Percentiles rank a stretch among this genome's conserved stretches.
These are phyloP conservation scores for Pituophis catenifer DNA, from an alignment of 2,113 vertebrate species.

Conservation along the genomic window DNA sequence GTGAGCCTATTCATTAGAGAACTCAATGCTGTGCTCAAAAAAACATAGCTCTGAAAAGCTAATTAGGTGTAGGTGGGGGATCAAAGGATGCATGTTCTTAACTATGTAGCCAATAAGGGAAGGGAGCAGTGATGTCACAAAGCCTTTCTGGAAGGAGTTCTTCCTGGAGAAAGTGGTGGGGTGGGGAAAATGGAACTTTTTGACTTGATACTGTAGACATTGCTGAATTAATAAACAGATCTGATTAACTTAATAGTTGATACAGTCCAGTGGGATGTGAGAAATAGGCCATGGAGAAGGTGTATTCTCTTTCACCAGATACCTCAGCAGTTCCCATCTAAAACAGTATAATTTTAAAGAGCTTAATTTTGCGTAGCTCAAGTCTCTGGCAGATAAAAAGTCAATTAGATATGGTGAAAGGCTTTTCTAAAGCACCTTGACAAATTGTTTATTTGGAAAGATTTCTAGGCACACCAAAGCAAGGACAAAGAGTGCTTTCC, in stretches of 20 bases:
- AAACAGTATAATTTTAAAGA: neutral
- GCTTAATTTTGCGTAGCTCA: neutral
- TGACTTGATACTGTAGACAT: too few species aligned
- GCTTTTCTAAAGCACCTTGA: neutral
- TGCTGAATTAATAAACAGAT: neutral
- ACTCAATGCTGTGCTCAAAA: neutral
- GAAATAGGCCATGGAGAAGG: neutral
- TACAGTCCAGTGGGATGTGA: neutral
- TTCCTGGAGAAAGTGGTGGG: neutral
- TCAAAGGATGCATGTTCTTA: neutral
- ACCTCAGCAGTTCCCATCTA: neutral
- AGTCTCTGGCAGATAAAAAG: neutral
- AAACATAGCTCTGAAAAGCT: neutral
- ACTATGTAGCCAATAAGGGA: neutral
- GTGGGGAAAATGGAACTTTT: too few species aligned
- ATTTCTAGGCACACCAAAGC: neutral
- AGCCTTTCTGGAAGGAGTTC: neutral
- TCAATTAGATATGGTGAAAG: neutral
- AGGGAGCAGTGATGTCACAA: neutral
- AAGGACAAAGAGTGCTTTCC: neutral
- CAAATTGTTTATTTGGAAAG: neutral
- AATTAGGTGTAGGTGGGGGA: neutral
- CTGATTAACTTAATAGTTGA: neutral
- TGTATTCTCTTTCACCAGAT: neutral
- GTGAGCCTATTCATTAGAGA: neutral